Evolutionary conservation across 2,113 vertebrate species (phyloP), one percentile per base, ranked within the genome.

Genomic region (Chascanopsetta lugubris): DNA sequence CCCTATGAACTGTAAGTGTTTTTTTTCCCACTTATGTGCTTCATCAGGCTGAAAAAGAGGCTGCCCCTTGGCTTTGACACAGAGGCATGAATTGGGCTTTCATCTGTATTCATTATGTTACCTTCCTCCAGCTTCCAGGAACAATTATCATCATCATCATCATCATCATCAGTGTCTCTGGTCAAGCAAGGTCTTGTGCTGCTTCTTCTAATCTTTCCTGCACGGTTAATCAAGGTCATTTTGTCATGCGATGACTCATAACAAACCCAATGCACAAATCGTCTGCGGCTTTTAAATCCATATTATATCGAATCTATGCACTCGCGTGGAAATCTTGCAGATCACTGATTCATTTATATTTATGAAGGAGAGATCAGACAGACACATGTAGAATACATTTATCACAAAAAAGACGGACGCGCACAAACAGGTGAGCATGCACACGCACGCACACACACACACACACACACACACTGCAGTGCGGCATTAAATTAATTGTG

Each of bases 201-300:
- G 43, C 50, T 57, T 61, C 68, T 61, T 63, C 66, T 70, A 63
- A 59, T 81, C 60, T 62, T 46, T 60, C 77, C 76, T 74, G 74
- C 79, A 68, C 8, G 20, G 26, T 20, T n/a, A 51, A 77, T 81
- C 57, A 85, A 83, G 75, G 79, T 80, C 68, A 84, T 68, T 82
- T 73, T 82, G 77, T 75, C 43, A 6, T 25, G 53, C 34, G 60
- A 76, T 61, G 62, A 78, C 73, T 83, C 56, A 80, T 78, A 86
- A 82, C 64, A 78, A 77, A 65, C 47, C 42, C 24, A 10, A 61
- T 46, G 75, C 74, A 81, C 56, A 61, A 84, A 80, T 83, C 75
- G 80, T 75, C 64, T 6, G 32, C 42, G 2, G 75, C 80, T 85
- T 85, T 80, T 85, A 74, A 85, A 85, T 80, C 80, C 61, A 78